phyloP scores from a whole-genome alignment of 2,113 vertebrate species.

The Calyptomena viridis region DNA sequence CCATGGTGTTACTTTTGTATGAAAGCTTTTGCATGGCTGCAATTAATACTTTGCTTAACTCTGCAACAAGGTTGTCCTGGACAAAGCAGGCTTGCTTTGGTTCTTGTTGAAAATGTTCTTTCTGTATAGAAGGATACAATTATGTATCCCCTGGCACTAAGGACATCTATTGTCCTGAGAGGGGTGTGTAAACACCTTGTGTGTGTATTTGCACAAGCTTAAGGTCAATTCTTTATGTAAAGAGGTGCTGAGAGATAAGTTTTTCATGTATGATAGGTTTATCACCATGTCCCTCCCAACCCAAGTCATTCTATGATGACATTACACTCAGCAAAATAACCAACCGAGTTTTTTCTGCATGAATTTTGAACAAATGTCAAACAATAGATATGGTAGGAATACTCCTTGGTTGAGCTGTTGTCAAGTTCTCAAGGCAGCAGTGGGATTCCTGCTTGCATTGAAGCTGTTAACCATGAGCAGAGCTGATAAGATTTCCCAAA shows the following conservation, averaged over 20 bases:
- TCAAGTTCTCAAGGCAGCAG: background rate
- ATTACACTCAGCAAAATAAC: background rate
- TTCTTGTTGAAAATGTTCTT: background rate
- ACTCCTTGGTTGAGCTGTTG: background rate
- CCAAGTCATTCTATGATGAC: background rate
- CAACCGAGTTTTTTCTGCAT: background rate
- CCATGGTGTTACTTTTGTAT: background rate
- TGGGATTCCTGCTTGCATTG: accelerated
- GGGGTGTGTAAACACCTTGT: accelerated
- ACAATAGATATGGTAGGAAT: background rate
- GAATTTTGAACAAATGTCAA: background rate
- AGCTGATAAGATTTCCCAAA: background rate
- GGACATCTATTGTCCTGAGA: background rate
- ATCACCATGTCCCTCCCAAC: background rate
- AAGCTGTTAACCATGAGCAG: background rate
- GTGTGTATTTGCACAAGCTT: background rate
- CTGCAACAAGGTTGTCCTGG: background rate
- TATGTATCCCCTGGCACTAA: background rate
- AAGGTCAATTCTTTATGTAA: background rate
- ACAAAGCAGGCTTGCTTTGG: background rate
- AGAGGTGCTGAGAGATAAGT: background rate
- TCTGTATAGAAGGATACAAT: background rate
- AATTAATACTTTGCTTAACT: background rate
- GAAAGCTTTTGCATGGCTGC: background rate
- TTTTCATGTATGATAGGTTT: background rate